Percentiles rank a stretch among this genome's conserved stretches.
Conservation (phyloP, 2,113 vertebrate genomes). For the Hystrix brachyura region DNA sequence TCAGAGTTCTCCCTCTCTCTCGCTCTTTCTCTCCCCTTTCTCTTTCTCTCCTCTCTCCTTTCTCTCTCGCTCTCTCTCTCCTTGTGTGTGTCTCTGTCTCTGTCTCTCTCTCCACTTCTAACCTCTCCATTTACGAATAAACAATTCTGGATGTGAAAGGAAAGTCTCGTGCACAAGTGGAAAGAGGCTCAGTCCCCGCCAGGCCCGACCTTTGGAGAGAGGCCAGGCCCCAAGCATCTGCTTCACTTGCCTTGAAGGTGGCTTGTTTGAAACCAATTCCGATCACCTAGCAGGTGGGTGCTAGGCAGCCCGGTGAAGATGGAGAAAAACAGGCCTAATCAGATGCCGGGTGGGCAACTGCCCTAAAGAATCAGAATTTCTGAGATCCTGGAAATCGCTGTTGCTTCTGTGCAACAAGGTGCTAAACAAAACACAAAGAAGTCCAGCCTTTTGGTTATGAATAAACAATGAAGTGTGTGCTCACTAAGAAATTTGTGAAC, state of each 20-base stretch:
- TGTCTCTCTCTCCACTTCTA: background rate
- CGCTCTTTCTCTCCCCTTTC: background rate
- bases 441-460: background rate
- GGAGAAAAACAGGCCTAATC: background rate
- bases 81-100: background rate
- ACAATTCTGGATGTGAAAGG: slow-evolving; percentile 56
- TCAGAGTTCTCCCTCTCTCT: background rate
- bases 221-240: background rate
- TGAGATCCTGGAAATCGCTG: background rate
- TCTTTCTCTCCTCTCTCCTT: no score
- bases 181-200: background rate
- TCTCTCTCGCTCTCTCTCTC: accelerated
- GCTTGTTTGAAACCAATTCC: background rate
- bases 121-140: slow-evolving; percentile 6
- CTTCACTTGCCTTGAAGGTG: background rate
- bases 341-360: background rate
- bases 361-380: background rate
- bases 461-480: background rate
- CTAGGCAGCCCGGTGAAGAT: background rate
- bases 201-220: background rate
- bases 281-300: background rate
- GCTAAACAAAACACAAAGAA: background rate
- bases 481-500: background rate
- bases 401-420: background rate
- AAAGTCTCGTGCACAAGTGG: slow-evolving; percentile 20